Base-by-base conservation (phyloP, 2,797 vertebrate species). In the Danio kyathit region DNA sequence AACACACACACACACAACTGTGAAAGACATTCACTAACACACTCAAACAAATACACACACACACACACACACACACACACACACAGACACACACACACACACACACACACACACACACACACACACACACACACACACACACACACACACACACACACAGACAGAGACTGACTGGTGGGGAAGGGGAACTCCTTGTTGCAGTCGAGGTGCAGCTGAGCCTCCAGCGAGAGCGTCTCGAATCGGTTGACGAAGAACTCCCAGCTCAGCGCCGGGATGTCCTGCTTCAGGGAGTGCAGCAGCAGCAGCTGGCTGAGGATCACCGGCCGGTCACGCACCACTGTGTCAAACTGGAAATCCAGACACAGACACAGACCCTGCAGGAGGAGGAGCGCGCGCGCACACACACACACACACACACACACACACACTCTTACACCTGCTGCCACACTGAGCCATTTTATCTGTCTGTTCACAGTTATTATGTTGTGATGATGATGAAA, bases 131-230 rank as follows among this genome's bases (percentile, higher is more conserved):
- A n/a, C n/a, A n/a, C n/a, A 3, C 3, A 29, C 1, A 29, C 29
- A 29, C 29, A 29, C 29, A 29, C 29, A 29, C 29, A 29, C 29
- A 29, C 29, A 48, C 46, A 48, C 2, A 48, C 7, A 48, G 7
- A 48, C 1, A 5, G 46, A 48, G 46, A 57, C 95, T 87, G 94
- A 99, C 98, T 99, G 80, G 97, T 99, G 67, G 98, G 97, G 84
- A 99, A 99, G 76, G 98, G 98, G 88, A 99, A 99, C 87, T 99
- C 98, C 92, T 99, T 99, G 92, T 99, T 99, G 93, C 98, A 99
- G 90, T 99, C 98, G 87, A 99, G 93, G 90, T 99, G 98, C 73
- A 99, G 93, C 89, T 99, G 98, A 72, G 98, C 98, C 93, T 99
- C 98, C 88, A 99, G 92, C 83, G 97, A 99, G 19, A 99, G 91